Evolutionary conservation across 2,888 invertebrate genomes (phyloP).

Genomic region (Cosmia pyralina): DNA sequence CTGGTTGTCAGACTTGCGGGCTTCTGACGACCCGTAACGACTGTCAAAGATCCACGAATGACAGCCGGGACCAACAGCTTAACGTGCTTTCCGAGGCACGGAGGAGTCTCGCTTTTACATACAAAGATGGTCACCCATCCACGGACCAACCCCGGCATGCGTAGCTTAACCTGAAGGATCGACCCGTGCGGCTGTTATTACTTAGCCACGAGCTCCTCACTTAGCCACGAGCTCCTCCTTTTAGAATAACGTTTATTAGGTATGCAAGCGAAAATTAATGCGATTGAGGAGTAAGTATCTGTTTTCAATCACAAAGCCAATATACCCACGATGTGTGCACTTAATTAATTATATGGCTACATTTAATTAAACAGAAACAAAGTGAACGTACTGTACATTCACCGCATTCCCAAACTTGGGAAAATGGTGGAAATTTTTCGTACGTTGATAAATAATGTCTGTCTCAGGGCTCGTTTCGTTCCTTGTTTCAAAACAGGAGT

Average conservation of each 20-base stretch:
- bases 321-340: slow-evolving; percentile 25
- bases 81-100: too few species aligned
- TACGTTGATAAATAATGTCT: slow-evolving; percentile 55
- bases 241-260: background rate
- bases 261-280: slow-evolving; percentile 17
- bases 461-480: slow-evolving; percentile 38
- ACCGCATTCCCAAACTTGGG: slow-evolving; percentile 44
- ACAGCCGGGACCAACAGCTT: too few species aligned
- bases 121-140: too few species aligned
- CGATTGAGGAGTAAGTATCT: background rate
- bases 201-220: too few species aligned
- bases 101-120: too few species aligned
- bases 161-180: too few species aligned
- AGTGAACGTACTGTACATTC: slow-evolving; percentile 32
- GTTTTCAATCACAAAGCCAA: slow-evolving; percentile 25
- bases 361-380: slow-evolving; percentile 58
- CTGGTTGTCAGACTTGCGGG: too few species aligned
- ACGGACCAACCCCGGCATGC: too few species aligned
- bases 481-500: slow-evolving; percentile 36
- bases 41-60: too few species aligned
- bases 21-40: too few species aligned
- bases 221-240: too few species aligned
- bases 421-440: slow-evolving; percentile 39
- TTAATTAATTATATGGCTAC: slow-evolving; percentile 53
- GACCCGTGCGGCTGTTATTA: too few species aligned